Evolutionary conservation across 2,797 vertebrate genomes (phyloP), one percentile per base, ranked within the genome.

Genomic region (Myotis planiceps): DNA sequence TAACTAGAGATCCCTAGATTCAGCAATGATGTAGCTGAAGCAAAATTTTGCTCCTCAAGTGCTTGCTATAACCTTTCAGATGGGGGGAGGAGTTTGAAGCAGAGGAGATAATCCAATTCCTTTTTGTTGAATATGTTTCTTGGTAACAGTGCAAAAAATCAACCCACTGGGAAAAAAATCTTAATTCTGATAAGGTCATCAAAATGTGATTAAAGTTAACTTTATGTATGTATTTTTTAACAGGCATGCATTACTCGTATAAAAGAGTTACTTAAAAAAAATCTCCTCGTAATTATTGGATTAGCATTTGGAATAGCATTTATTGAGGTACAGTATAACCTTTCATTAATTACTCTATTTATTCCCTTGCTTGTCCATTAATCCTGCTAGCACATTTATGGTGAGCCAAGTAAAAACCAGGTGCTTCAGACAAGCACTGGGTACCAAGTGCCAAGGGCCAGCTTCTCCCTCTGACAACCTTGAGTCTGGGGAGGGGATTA

Each of bases 251-350:
- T n/a, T 71, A 0, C 53, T 25, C 55, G 69, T 15, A 34, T 99
- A 8, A 8, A 21, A 0, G 6, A 97, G 0, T 23, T 39, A 3
- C 0, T 98, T 37, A 68, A 96, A 83, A 96, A 97, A 1, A 81
- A 94, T 65, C 51, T 98, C 69, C 0, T 84, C 23, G 86, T 98
- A 92, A 10, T 98, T 83, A 97, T 98, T 82, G 98, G 98, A 53
- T 75, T 99, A 0, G 96, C 98, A 55, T 99, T 99, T 97, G 99
- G 98, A 97, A 79, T 99, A 93, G 98, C 98, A 1, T 37, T 92
- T 84, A 12, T 99, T 58, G 99, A 99, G 99, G 99, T 99, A 98
- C 8, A 82, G 71, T 97, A 90, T 55, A 87, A 75, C 60, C 45
- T 85, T 86, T 9, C 9, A 25, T 51, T 55, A 58, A 53, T 81